Base-by-base conservation (phyloP, 2,888 invertebrate genomes). In the Nebria salina region DNA sequence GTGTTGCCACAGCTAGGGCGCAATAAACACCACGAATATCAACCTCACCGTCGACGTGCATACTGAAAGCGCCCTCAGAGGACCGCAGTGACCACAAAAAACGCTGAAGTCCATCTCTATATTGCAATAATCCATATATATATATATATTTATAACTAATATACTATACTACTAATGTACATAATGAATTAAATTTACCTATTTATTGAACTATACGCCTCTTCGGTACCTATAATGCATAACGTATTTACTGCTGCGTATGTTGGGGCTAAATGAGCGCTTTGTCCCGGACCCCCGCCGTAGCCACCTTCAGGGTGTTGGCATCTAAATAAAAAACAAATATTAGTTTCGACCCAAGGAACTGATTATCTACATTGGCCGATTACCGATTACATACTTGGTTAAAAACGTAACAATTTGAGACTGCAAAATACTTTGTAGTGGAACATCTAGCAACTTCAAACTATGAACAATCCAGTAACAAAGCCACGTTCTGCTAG, bases 11-110 rank as follows among this genome's bases (percentile, higher is more conserved):
- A 82, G 96, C 94, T 65, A 97, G 90, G 25, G 99, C 99, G 91
- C 99, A 99, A 87, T 99, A 99, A n/a, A 95, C 96, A 7, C 98
- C 98, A 85, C 99, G 92, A 43, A 98, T 95, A 88, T 98, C 98
- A 20, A 94, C 92, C 89, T 99, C 99, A 3, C 99, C 99, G 85
- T 95, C 97, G 76, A 92, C 92, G 87, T 99, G 98, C 91, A 99
- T 93, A 26, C 92, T 92, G 90, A 97, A 99, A 13, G 97, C 94
- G n/a, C 99, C 99, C 89, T 98, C 95, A 7, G 93, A 90, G 84
- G 93, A 93, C 84, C 94, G 93, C 80, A 98, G 91, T 54, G 93
- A 92, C 90, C 93, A 92, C 78, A 99, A 89, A 89, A 97, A 99
- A 76, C 93, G 90, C 84, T 93, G 92, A 82, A 98, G 90, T 66